phyloP scores from a whole-genome alignment of 2,888 invertebrate species.

The Elmis aenea region DNA sequence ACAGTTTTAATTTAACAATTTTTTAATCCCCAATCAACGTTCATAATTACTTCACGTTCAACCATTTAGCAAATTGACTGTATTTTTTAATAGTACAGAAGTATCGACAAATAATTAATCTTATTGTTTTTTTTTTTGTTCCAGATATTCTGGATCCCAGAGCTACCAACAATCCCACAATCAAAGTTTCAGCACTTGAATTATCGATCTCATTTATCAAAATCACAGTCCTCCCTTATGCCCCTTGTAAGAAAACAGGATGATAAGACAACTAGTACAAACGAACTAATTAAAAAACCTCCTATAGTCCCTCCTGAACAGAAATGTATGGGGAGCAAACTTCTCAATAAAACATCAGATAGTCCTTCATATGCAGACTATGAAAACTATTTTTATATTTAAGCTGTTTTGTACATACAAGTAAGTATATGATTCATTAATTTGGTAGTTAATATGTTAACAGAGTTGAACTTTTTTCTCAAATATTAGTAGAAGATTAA shows the following conservation, averaged over 20 bases:
- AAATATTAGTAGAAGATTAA: no score
- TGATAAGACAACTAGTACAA: constrained; percentile 32
- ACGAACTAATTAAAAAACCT: constrained; percentile 33
- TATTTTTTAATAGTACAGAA: background rate
- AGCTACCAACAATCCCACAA: constrained; percentile 46
- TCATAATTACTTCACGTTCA: no score
- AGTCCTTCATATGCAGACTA: constrained; percentile 56
- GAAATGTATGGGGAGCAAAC: constrained; percentile 12
- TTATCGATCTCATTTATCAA: constrained; percentile 38
- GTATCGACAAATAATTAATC: constrained; percentile 5
- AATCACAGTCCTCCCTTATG: constrained; percentile 40
- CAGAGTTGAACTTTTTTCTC: no score
- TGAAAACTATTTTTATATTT: constrained; percentile 64
- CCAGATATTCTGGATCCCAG: constrained; percentile 57
- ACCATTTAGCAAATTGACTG: background rate
- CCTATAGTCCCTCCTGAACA: constrained; percentile 25
- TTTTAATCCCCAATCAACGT: no score
- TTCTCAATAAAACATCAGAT: constrained; percentile 20
- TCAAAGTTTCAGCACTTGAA: constrained; percentile 43
- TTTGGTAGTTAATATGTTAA: no score
- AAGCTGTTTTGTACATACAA: no score
- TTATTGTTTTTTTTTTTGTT: constrained; percentile 27
- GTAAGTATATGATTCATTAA: no score
- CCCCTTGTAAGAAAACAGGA: constrained; percentile 35
- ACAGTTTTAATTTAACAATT: background rate